These are phyloP conservation scores for Pangasius larnaudii DNA, from an alignment of 2,797 vertebrate genomes.

Conservation along the genomic window DNA sequence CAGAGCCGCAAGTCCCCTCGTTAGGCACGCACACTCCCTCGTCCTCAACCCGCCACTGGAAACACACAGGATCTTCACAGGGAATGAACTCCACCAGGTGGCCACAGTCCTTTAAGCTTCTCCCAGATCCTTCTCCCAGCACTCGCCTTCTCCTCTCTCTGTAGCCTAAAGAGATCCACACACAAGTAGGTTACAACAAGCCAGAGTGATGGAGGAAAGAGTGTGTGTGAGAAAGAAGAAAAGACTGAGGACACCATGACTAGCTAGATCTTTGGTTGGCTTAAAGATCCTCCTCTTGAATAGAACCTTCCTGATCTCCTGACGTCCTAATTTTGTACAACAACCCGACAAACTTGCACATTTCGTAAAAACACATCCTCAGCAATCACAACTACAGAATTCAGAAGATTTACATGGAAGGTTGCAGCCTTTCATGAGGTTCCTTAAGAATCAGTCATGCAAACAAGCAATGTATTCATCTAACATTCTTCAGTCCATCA, in stretches of 20 bases:
- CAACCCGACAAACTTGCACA: background rate
- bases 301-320: background rate
- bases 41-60: conserved; percentile 76
- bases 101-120: conserved; percentile 73
- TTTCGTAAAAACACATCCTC: background rate
- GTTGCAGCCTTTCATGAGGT: background rate
- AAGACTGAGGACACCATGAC: background rate
- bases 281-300: background rate
- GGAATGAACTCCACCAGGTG: conserved; percentile 86
- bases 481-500: background rate
- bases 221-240: background rate
- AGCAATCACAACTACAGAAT: background rate
- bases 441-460: too few species aligned
- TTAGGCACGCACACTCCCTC: conserved; percentile 77
- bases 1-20: conserved; percentile 82
- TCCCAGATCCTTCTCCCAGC: conserved; percentile 73
- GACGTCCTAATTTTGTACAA: background rate
- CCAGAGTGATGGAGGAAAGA: background rate
- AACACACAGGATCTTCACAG: conserved; percentile 87
- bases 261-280: background rate
- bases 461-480: conserved; percentile 1
- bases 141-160: conserved; percentile 83
- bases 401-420: background rate
- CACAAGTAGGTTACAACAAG: background rate
- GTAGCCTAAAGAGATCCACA: conserved; percentile 77